phyloP scores from a whole-genome alignment of 2,888 invertebrate genomes.

The Cataglyphis rosenhaueri region DNA sequence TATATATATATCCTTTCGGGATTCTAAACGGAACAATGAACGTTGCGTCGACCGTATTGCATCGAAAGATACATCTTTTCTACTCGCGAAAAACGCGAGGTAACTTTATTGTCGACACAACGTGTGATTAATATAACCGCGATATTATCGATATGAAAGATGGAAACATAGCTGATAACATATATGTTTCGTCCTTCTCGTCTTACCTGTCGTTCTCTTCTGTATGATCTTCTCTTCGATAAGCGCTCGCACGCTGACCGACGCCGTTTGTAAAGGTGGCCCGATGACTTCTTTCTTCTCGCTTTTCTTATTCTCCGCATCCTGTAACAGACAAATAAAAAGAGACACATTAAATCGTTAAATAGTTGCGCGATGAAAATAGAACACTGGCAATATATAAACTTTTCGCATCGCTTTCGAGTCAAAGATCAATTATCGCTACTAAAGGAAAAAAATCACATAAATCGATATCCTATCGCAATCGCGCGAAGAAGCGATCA shows the following conservation, averaged over 20 bases:
- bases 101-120: neutral
- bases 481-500: neutral
- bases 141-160: neutral
- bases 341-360: constrained; percentile 9
- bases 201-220: constrained; percentile 89
- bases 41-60: constrained; percentile 24
- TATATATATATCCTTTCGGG: constrained; percentile 26
- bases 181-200: neutral
- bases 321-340: constrained; percentile 85
- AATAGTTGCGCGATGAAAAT: neutral
- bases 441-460: neutral
- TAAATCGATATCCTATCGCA: neutral
- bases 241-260: constrained; percentile 94
- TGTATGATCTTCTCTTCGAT: constrained; percentile 98
- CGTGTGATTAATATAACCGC: neutral
- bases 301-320: constrained; percentile 93
- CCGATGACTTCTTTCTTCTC: constrained; percentile 94
- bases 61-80: neutral
- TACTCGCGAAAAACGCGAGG: neutral
- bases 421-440: neutral
- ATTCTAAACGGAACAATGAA: constrained; percentile 47
- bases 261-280: constrained; percentile 96
- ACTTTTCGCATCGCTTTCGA: neutral
- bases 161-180: neutral
- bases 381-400: neutral